Conservation (phyloP, 1,140 invertebrate genomes). For the Reticulitermes speratus region DNA sequence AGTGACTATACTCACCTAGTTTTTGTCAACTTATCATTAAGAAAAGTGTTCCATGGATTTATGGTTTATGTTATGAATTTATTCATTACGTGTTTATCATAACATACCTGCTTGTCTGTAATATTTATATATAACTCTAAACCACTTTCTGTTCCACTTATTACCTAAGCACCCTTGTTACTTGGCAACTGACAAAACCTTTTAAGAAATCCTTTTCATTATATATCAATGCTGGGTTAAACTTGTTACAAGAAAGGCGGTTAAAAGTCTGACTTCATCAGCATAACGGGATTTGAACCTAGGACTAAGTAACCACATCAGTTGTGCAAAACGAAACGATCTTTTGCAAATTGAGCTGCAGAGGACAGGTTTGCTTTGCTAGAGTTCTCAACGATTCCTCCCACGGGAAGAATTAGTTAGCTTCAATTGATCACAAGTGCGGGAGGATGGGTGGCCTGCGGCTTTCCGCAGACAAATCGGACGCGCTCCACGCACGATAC, state of each 20-base stretch:
- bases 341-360: too few species aligned
- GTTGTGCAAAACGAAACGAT: background rate
- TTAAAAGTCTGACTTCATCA: background rate
- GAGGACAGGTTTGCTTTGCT: background rate
- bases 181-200: too few species aligned
- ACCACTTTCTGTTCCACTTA: too few species aligned
- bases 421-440: background rate
- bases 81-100: too few species aligned
- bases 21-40: too few species aligned
- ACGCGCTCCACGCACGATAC: background rate
- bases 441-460: background rate
- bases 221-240: background rate
- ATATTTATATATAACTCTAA: too few species aligned
- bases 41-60: too few species aligned
- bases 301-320: background rate
- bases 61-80: too few species aligned
- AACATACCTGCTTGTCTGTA: too few species aligned
- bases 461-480: background rate
- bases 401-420: conserved; percentile 6
- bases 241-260: background rate
- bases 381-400: background rate
- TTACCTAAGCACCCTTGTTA: too few species aligned
- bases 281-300: conserved; percentile 17
- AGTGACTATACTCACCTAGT: too few species aligned
- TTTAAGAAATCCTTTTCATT: background rate